These are phyloP conservation scores for Platalea minor DNA, from an alignment of 2,797 vertebrate genomes.

Conservation along the genomic window DNA sequence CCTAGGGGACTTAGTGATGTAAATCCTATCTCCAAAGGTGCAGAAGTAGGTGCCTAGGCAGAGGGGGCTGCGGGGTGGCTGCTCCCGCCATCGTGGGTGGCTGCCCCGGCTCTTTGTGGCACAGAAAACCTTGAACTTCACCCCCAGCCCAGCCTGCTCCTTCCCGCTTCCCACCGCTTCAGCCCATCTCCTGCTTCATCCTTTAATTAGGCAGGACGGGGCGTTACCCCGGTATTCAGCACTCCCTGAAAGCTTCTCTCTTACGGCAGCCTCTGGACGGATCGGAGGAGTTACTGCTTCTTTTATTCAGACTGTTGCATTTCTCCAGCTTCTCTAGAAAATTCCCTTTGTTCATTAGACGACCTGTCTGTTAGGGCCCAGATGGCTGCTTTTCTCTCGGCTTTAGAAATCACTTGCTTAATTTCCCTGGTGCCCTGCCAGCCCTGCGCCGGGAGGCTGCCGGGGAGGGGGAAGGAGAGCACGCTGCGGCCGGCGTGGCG, in stretches of 20 bases:
- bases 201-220: background rate
- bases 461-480: background rate
- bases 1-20: background rate
- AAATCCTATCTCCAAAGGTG: background rate
- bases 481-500: fast-evolving
- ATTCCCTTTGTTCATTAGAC: background rate
- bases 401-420: background rate
- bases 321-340: background rate
- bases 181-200: background rate
- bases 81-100: fast-evolving
- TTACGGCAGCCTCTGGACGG: background rate
- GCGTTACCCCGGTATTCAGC: background rate
- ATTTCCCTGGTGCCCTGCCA: conserved; percentile 38
- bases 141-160: background rate
- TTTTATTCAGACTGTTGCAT: background rate
- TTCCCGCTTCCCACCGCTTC: background rate
- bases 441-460: background rate
- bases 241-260: background rate
- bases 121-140: background rate
- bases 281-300: background rate
- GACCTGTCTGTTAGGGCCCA: conserved; percentile 20
- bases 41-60: background rate
- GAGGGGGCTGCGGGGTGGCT: background rate
- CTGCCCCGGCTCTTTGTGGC: background rate
- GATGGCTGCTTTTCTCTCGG: conserved; percentile 2